These are phyloP conservation scores for Amyelois transitella DNA, from an alignment of 1,140 invertebrate species.

Conservation along the genomic window DNA sequence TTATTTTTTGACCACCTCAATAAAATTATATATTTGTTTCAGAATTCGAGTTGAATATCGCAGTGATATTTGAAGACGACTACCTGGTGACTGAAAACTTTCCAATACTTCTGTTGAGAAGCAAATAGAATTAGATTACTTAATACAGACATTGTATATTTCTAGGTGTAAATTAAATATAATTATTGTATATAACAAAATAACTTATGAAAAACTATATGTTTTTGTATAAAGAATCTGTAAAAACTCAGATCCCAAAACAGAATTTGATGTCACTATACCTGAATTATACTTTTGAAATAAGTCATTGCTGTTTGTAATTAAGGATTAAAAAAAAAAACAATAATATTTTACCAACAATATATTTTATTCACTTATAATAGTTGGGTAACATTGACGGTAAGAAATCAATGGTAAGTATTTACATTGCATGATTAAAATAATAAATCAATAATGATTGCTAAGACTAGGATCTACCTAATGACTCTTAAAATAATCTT, in stretches of 20 bases:
- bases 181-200: no score
- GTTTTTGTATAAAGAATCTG: no score
- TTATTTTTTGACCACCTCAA: no score
- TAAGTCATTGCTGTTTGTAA: not conserved
- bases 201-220: no score
- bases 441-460: not conserved
- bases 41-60: slow-evolving; percentile 98
- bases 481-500: no score
- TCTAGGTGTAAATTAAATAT: not conserved
- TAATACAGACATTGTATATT: not conserved
- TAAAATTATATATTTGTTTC: slow-evolving; percentile 74
- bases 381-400: not conserved
- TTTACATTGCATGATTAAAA: not conserved
- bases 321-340: no score
- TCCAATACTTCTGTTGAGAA: slow-evolving; percentile 84
- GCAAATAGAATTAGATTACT: slow-evolving; percentile 13
- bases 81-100: slow-evolving; percentile 98
- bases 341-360: not conserved
- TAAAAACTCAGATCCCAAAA: no score
- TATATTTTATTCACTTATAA: slow-evolving; percentile 1
- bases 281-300: not conserved
- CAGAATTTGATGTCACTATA: no score
- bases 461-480: not conserved
- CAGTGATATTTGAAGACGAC: slow-evolving; percentile 94
- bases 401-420: not conserved